A percentile compares a stretch with the other conserved stretches of the same genome.
These are phyloP conservation scores for Pelecanoides urinatrix DNA, from an alignment of 2,113 vertebrate species.

Conservation along the genomic window DNA sequence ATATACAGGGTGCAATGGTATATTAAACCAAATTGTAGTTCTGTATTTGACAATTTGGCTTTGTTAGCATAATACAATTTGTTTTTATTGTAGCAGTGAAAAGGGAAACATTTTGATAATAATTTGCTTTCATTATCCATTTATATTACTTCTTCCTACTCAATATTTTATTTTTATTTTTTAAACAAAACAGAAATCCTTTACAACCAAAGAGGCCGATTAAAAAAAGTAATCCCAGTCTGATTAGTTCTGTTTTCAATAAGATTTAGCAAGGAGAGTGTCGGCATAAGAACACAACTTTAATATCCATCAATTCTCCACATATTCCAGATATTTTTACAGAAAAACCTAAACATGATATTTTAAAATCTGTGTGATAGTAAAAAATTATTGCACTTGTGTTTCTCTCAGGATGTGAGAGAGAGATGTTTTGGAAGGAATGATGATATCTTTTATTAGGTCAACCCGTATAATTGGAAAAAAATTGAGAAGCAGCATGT, in stretches of 20 bases:
- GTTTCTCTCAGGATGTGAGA: neutral
- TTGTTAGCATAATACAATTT: conserved; percentile 41
- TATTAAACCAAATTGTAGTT: conserved; percentile 45
- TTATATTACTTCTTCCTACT: conserved; percentile 12
- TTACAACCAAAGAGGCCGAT: neutral
- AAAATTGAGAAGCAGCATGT: neutral
- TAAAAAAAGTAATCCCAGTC: neutral
- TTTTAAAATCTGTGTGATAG: neutral
- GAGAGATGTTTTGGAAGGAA: neutral
- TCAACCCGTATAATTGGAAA: neutral
- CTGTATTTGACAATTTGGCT: conserved; percentile 34
- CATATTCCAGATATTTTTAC: neutral
- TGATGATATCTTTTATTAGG: neutral
- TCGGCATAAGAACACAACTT: neutral
- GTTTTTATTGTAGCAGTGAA: conserved; percentile 32
- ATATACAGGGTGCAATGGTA: neutral
- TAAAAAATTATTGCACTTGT: neutral
- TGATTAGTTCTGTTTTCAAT: conserved; percentile 1
- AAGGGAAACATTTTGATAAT: conserved; percentile 30
- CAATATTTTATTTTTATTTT: conserved; percentile 15
- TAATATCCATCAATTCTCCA: neutral
- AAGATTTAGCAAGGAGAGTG: neutral
- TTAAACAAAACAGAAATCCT: neutral
- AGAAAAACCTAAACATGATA: neutral
- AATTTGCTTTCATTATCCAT: conserved; percentile 46